These are phyloP conservation scores for Gasteruption jaculator DNA, from an alignment of 2,888 invertebrate genomes.

Conservation along the genomic window DNA sequence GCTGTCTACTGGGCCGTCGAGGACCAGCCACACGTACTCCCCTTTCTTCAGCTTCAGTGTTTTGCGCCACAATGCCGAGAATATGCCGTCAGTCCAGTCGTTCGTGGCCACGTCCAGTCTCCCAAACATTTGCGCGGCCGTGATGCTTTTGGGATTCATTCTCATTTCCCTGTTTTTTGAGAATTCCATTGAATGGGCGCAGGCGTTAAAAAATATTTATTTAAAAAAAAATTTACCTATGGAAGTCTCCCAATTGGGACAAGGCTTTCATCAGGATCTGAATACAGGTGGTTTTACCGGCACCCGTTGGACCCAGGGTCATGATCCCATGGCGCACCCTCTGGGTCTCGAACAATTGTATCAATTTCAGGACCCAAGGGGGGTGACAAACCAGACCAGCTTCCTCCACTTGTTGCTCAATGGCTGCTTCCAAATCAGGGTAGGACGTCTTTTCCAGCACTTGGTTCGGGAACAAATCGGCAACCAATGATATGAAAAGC, in stretches of 20 bases:
- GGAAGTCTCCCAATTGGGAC: slow-evolving; percentile 77
- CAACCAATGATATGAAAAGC: slow-evolving; percentile 91
- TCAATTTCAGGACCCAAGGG: slow-evolving; percentile 92
- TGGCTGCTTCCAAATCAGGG: slow-evolving; percentile 83
- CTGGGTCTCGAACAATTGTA: slow-evolving; percentile 95
- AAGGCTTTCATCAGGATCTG: slow-evolving; percentile 87
- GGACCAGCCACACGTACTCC: slow-evolving; percentile 89
- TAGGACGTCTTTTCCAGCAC: slow-evolving; percentile 85
- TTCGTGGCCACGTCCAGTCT: slow-evolving; percentile 94
- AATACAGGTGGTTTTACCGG: slow-evolving; percentile 91
- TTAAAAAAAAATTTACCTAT: slow-evolving; percentile 58
- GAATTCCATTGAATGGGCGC: neutral
- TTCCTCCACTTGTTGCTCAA: slow-evolving; percentile 76
- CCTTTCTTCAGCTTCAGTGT: slow-evolving; percentile 82
- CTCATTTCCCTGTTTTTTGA: slow-evolving; percentile 73
- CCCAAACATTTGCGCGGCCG: slow-evolving; percentile 97
- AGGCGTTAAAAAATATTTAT: slow-evolving; percentile 9
- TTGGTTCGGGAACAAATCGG: slow-evolving; percentile 95
- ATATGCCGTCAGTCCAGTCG: slow-evolving; percentile 98
- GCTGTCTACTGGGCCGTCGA: slow-evolving; percentile 95
- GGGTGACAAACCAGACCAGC: slow-evolving; percentile 83
- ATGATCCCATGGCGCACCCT: slow-evolving; percentile 93
- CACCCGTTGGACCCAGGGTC: slow-evolving; percentile 92
- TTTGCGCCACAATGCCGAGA: slow-evolving; percentile 94
- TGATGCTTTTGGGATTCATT: slow-evolving; percentile 98